Base-by-base conservation (phyloP, 2,797 vertebrate genomes). In the Acomys russatus region DNA sequence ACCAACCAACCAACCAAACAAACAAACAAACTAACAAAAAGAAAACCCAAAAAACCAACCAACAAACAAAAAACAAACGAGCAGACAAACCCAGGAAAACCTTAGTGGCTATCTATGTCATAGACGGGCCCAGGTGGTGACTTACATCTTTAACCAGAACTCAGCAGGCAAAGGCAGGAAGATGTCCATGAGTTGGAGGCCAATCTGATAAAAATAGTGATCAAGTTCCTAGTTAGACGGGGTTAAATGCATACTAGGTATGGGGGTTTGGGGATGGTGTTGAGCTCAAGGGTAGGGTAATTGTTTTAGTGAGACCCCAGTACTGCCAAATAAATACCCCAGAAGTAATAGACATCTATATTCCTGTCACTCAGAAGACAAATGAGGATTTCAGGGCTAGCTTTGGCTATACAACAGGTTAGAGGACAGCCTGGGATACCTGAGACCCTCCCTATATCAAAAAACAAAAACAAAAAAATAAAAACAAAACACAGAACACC, bases 61-160 rank as follows among this genome's bases (percentile, higher is more conserved):
- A 44, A 44, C 44, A 44, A 44, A 44, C 44, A 44, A 44, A 44
- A 44, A 44, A 44, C 44, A 44, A 44, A 44, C 4, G 44, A 44
- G 4, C 4, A 44, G 44, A 44, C 44, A 30, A 61, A 6, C 12
- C 64, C 23, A 71, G 38, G 49, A n/a, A 51, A 68, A 44, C 22
- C 59, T 85, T 88, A 95, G 15, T 93, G 49, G 82, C 78, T 86
- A 90, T 87, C 82, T 56, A 59, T 86, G 22, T 74, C n/a, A 63
- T 10, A 90, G 70, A 54, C 35, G 66, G 20, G 22, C 10, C 44
- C 0, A 12, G 5, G 11, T 18, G 44, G 11, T 25, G 1, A 3
- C 3, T 33, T 54, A 54, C 30, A n/a, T 20, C 30, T 85, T 68
- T 70, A 54, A 83, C 61, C 25, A 70, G 20, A 12, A 70, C 64